Evolutionary conservation across 2,888 invertebrate species (phyloP), one percentile per base, ranked within the genome.

Genomic region (Masnerella sp.): DNA sequence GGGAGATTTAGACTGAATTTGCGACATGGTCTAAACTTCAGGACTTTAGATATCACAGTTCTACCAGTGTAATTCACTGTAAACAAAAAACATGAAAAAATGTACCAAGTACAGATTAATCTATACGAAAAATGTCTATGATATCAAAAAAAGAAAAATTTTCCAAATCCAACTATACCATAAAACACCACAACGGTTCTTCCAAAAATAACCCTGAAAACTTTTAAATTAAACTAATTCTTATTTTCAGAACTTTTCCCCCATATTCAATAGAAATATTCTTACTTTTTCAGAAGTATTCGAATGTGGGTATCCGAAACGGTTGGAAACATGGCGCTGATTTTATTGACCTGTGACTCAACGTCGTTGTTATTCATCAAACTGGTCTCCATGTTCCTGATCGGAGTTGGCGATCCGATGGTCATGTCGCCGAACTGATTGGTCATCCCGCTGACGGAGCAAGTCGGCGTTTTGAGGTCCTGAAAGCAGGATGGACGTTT

Each of bases 281-380:
- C 49, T 93, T 91, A 96, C 96, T 96, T 96, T 88, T 95, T 95
- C 56, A 96, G 88, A 77, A 96, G 89, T 78, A 96, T 90, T 81
- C 94, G 93, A 83, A 96, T 96, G 84, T 96, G 96, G 18, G 94
- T 94, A 82, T 96, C 96, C 70, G 94, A 92, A 54, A 96, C 96
- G 5, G 96, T 96, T 1, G 96, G 96, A 85, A 97, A 96, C 92
- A 96, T 94, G 42, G 94, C 92, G 81, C 93, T 92, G 79, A 96
- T 94, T 88, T 94, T 95, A 34, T 92, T 89, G 9, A 95, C 94
- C 64, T 93, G 90, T 5, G 92, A 91, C 79, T 95, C 95, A 0
- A 92, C 91, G 75, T 94, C 93, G 5, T 90, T 89, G 52, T 90
- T 90, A 70, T 91, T 90, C 0, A 90, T 90, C 64, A 91, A 89